Percentiles rank a stretch among this genome's conserved stretches.
These are phyloP conservation scores for Lepus townsendii DNA, from an alignment of 2,797 vertebrate genomes.

Conservation along the genomic window DNA sequence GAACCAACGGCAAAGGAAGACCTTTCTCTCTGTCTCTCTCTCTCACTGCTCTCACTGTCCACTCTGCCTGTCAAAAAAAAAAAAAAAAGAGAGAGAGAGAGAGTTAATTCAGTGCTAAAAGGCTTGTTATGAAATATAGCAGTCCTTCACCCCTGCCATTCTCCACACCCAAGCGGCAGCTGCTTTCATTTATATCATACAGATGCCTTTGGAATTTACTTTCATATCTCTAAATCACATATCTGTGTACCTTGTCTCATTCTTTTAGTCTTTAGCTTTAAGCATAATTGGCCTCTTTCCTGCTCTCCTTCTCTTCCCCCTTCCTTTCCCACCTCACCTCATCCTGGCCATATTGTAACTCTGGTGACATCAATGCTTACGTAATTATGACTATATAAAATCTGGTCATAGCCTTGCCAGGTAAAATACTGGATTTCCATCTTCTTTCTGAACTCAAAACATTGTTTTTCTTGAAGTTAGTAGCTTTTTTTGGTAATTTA, in stretches of 20 bases:
- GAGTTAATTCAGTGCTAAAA: slow-evolving; percentile 59
- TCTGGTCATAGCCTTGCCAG: neutral
- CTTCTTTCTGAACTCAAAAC: slow-evolving; percentile 33
- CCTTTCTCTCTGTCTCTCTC: too few relatives aligned
- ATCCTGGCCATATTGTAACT: neutral
- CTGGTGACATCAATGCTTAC: neutral
- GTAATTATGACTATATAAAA: neutral
- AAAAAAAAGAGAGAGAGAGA: neutral
- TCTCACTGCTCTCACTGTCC: too few relatives aligned
- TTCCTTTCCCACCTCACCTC: neutral
- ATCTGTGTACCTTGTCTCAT: slow-evolving; percentile 4
- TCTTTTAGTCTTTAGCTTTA: slow-evolving; percentile 1
- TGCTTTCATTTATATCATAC: slow-evolving; percentile 18
- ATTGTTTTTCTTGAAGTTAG: slow-evolving; percentile 59
- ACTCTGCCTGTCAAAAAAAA: too few relatives aligned
- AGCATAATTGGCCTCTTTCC: neutral
- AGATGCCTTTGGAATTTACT: slow-evolving; percentile 17
- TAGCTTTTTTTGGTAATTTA: neutral
- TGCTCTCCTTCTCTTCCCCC: neutral
- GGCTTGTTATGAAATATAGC: slow-evolving; percentile 13
- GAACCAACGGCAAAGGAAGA: too few relatives aligned
- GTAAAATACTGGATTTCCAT: neutral
- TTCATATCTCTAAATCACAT: neutral
- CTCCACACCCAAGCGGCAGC: neutral
- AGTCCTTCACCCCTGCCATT: neutral